Base-by-base conservation (phyloP, 1,140 invertebrate species). In the Halictus rubicundus region DNA sequence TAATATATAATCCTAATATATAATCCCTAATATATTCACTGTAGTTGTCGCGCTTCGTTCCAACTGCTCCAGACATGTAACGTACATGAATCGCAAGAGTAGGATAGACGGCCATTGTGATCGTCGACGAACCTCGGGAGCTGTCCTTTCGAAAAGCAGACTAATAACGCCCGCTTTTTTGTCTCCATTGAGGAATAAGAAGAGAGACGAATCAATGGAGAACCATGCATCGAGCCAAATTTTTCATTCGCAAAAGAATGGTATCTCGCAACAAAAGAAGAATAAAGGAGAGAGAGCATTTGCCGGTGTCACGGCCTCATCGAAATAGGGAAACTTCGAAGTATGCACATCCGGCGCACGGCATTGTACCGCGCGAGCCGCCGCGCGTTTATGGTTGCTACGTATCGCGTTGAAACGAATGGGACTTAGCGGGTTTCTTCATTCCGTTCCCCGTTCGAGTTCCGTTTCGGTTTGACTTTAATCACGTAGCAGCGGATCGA, bases 271-370 rank as follows among this genome's bases (percentile, higher is more conserved):
- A 68, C 42, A 59, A 68, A 42, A 9, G 25, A 46, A 21, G 46
- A 76, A 25, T 7, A 9, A n/a, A 52, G 23, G 12, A n/a, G 19
- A 23, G 54, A 4, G 49, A 54, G 76, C 46, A 71, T 78, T 72
- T 60, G 57, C 23, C 37, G 66, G 42, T 49, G 46, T 72, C 60
- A 46, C 46, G 49, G 64, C 54, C 76, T 72, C 76, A 23, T 78
- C 60, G 76, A 57, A 78, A 78, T 60, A 25, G 39, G 61, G 76
- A 78, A 78, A 78, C 68, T 72, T 63, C n/a, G 8, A 65, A 32
- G 60, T 72, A 37, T 68, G 46, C 65, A 37, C 76, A 78, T 78
- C 76, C 76, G 68, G 76, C 27, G 68, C 68, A n/a, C n/a, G 69
- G 60, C 25, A 72, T 78, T 78, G 76, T 78, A 60, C 32, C 14